These are phyloP conservation scores for Phthorimaea operculella DNA, from an alignment of 1,140 invertebrate species.

Conservation along the genomic window DNA sequence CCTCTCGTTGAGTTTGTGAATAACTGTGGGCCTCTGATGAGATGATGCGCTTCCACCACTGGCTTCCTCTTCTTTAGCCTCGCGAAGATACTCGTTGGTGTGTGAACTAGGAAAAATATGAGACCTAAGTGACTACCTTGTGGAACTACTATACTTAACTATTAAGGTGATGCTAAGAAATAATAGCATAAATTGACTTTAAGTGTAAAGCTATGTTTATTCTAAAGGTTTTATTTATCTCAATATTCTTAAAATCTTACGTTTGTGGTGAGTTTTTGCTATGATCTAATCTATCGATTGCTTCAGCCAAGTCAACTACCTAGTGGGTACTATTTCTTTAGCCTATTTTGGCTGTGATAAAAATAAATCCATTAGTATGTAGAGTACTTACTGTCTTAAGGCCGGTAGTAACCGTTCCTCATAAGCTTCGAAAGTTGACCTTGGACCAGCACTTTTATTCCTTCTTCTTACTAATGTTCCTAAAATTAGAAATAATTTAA, in stretches of 20 bases:
- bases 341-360: not conserved
- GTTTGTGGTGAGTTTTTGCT: no score
- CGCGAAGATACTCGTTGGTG: constrained; percentile 81
- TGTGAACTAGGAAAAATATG: constrained; percentile 70
- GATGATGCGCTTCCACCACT: constrained; percentile 64
- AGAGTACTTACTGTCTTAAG: constrained; percentile 79
- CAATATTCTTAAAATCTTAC: no score
- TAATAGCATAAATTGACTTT: no score
- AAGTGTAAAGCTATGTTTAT: no score
- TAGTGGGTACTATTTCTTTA: no score
- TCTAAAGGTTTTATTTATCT: no score
- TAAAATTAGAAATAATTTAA: constrained; percentile 15
- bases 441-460: constrained; percentile 79
- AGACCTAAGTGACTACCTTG: not conserved
- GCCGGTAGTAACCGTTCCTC: constrained; percentile 87
- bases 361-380: no score
- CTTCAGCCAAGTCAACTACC: no score
- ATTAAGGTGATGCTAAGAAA: no score
- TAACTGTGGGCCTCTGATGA: constrained; percentile 20
- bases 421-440: constrained; percentile 86
- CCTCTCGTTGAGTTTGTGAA: constrained; percentile 79
- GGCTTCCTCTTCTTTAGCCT: constrained; percentile 72
- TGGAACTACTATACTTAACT: no score
- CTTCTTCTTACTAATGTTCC: constrained; percentile 71
- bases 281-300: no score